Base-by-base conservation (phyloP, 2,888 invertebrate species). In the Leucozona laternaria region DNA sequence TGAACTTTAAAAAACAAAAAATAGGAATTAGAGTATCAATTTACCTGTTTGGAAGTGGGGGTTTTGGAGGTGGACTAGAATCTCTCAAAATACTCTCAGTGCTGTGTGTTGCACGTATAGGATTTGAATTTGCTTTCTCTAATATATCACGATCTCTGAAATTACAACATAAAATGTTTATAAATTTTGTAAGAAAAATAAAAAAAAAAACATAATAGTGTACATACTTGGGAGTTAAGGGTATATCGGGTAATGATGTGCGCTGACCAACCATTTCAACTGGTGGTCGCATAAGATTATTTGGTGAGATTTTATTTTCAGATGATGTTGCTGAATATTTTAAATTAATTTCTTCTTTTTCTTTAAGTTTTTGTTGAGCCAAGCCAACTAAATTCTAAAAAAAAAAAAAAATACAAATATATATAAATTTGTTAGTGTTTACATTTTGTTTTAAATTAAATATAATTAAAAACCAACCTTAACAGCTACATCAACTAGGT, bases 51-150 rank as follows among this genome's bases (percentile, higher is more conserved):
- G 98, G 97, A 89, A 98, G 94, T 71, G 98, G 97, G 64, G 98
- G 98, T 93, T 98, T 98, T 13, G 97, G 97, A 79, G 97, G 97
- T 81, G 96, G 96, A 92, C 94, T 95, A 88, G 96, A 93, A 91
- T 95, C 95, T 90, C 94, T 93, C 90, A 97, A 93, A 89, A 97
- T 95, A 48, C 96, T 96, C 93, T 97, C 97, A 6, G 96, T 95
- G 89, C 97, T 97, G 91, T 97, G 96, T 70, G 97, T 96, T 71
- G 95, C 96, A 88, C 96, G 94, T 87, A 96, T 95, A 80, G 95
- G 94, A 90, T 93, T 93, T 88, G 92, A 92, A 89, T 92, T 92
- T 89, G 93, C 93, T 89, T 93, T 92, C 88, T 92, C 92, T 84
- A 93, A 90, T 79, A 91, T 92, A 90, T 92, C 92, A 89, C 92